phyloP scores from a whole-genome alignment of 2,113 vertebrate species.

The Hippocampus barbouri region DNA sequence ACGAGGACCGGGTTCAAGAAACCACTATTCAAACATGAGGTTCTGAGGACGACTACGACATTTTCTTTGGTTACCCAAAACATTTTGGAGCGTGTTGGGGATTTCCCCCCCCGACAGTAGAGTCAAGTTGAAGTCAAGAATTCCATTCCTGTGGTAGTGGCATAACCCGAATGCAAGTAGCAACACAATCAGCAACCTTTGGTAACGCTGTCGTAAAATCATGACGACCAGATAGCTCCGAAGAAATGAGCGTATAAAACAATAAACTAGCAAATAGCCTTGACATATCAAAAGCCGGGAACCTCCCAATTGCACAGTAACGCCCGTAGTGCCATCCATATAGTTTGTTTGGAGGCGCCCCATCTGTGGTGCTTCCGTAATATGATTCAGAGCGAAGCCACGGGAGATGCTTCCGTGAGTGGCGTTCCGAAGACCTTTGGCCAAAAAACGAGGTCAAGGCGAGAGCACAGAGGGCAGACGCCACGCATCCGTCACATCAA shows the following conservation, averaged over 20 bases:
- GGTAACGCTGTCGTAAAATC: no score
- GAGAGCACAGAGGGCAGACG: neutral
- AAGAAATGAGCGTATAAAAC: no score
- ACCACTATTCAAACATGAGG: neutral
- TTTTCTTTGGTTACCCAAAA: neutral
- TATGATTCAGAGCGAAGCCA: neutral
- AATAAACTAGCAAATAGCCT: no score
- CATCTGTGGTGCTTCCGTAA: neutral
- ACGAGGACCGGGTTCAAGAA: neutral
- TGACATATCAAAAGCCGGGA: no score
- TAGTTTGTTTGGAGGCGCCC: neutral
- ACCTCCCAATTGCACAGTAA: no score
- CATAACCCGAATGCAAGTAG: no score
- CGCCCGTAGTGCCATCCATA: no score
- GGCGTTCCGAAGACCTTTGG: neutral
- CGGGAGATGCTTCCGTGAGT: neutral
- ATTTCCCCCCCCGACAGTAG: neutral
- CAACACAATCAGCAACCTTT: no score
- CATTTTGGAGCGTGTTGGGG: neutral
- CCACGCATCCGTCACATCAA: neutral
- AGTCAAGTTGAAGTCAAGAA: neutral
- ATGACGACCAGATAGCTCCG: no score
- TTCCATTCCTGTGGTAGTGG: no score
- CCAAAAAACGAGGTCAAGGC: neutral
- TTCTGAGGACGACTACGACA: neutral